Conservation (phyloP, 2,888 invertebrate species). For the Aspidiotus destructor region DNA sequence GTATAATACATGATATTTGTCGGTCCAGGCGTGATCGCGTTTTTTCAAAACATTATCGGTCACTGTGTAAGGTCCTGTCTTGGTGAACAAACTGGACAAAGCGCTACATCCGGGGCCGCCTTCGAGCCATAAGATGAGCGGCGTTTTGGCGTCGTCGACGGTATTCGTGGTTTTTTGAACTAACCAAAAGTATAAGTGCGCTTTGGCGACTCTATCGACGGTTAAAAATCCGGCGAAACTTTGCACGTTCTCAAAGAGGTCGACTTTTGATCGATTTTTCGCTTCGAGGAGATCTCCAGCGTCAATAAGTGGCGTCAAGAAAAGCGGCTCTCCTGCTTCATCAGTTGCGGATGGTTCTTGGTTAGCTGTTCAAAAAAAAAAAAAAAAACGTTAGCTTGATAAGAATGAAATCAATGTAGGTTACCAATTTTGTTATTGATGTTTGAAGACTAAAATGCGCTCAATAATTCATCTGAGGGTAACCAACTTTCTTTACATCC, state of each 20-base stretch:
- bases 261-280: slow-evolving; percentile 6
- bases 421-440: too few relatives aligned
- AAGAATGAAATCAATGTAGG: too few relatives aligned
- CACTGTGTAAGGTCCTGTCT: slow-evolving; percentile 63
- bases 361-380: too few relatives aligned
- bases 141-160: slow-evolving; percentile 45
- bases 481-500: too few relatives aligned
- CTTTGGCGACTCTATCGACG: slow-evolving; percentile 48
- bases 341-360: too few relatives aligned
- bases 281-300: slow-evolving; percentile 15
- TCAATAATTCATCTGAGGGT: too few relatives aligned
- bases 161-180: slow-evolving; percentile 44
- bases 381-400: too few relatives aligned
- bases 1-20: slow-evolving; percentile 68
- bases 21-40: slow-evolving; percentile 69
- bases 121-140: slow-evolving; percentile 71
- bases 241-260: slow-evolving; percentile 40
- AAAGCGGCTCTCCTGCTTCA: too few relatives aligned
- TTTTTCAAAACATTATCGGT: slow-evolving; percentile 46
- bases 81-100: slow-evolving; percentile 67
- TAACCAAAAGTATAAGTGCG: slow-evolving; percentile 48
- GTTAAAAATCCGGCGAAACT: slow-evolving; percentile 57
- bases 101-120: slow-evolving; percentile 77
- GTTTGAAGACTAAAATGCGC: too few relatives aligned
- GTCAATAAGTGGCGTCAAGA: too few relatives aligned